phyloP scores from a whole-genome alignment of 2,113 vertebrate species.

The Bagarius yarrelli region DNA sequence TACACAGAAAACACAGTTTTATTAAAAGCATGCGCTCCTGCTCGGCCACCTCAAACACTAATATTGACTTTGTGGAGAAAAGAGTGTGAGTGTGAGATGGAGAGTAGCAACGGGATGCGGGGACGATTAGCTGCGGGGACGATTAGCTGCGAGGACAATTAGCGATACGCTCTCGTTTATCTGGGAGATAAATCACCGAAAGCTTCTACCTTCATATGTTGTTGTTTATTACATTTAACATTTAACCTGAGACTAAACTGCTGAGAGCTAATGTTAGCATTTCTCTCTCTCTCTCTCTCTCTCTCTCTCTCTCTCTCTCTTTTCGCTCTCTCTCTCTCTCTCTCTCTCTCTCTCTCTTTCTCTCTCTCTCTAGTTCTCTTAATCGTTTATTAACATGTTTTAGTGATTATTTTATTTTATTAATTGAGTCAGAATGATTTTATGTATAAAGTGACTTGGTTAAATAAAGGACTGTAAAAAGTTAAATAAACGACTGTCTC shows the following conservation, averaged over 20 bases:
- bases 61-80: neutral
- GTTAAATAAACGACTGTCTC: no score
- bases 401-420: no score
- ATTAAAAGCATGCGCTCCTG: slow-evolving; percentile 15
- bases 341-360: neutral
- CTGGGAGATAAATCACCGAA: neutral
- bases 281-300: neutral
- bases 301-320: neutral
- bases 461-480: no score
- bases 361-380: neutral
- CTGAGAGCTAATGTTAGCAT: slow-evolving; percentile 19
- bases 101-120: no score
- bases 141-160: neutral
- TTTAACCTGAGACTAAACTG: slow-evolving; percentile 5
- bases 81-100: neutral
- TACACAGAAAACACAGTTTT: slow-evolving; percentile 13
- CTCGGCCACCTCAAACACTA: neutral
- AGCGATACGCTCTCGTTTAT: slow-evolving; percentile 9
- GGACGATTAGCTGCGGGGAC: neutral
- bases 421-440: no score
- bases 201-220: neutral
- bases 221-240: neutral
- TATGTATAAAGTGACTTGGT: no score
- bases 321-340: neutral
- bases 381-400: no score